These are phyloP conservation scores for Lamellibrachia columna DNA, from an alignment of 2,888 invertebrate genomes.

Conservation along the genomic window DNA sequence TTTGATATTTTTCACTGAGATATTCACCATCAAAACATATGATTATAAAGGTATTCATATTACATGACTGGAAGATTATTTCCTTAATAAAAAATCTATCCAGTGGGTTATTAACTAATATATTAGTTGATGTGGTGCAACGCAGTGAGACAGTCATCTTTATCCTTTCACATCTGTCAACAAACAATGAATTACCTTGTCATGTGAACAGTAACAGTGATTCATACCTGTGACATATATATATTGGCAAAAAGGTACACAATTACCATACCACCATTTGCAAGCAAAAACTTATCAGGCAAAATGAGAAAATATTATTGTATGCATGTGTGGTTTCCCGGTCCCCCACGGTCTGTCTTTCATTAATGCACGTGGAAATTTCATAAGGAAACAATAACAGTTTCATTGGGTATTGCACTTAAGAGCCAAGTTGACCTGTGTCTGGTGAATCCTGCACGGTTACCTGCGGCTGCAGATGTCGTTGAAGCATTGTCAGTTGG, in stretches of 20 bases:
- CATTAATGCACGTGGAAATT: not conserved
- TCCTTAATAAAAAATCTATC: no score
- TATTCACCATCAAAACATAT: no score
- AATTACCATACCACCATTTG: not conserved
- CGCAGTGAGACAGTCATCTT: no score
- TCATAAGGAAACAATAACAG: not conserved
- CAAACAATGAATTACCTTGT: no score
- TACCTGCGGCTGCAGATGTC: slow-evolving; percentile 70
- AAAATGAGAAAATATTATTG: not conserved
- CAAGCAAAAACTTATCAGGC: not conserved
- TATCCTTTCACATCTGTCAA: no score
- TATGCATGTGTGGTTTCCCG: not conserved
- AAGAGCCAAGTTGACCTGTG: not conserved
- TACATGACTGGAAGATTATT: no score
- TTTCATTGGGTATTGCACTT: not conserved
- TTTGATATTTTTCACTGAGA: no score
- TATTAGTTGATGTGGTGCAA: no score
- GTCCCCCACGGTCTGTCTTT: not conserved
- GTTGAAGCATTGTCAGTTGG: slow-evolving; percentile 85
- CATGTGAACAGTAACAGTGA: no score
- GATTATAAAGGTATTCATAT: no score
- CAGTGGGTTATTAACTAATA: no score
- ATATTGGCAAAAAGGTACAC: not conserved
- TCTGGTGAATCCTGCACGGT: slow-evolving; percentile 22
- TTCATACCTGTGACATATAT: not conserved